A percentile compares a stretch with the other conserved stretches of the same genome.
phyloP scores from a whole-genome alignment of 2,888 invertebrate genomes.

The Heliconius erato region DNA sequence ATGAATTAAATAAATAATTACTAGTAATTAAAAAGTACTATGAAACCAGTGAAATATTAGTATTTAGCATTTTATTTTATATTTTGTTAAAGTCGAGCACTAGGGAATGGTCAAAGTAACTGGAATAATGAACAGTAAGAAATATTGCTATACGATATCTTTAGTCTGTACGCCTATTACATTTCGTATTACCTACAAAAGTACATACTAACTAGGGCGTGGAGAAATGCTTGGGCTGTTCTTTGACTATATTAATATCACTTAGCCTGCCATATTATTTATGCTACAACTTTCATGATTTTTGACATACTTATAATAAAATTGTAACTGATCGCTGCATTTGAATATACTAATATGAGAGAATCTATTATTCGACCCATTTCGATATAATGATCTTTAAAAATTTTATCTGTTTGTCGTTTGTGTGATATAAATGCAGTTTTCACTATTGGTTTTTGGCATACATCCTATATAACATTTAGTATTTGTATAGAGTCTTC shows the following conservation, averaged over 20 bases:
- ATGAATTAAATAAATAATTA: too few species aligned
- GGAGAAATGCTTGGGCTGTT: slow-evolving; percentile 62
- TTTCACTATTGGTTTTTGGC: too few species aligned
- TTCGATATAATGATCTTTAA: too few species aligned
- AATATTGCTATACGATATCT: slow-evolving; percentile 71
- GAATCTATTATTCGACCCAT: too few species aligned
- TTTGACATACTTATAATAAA: slow-evolving; percentile 8
- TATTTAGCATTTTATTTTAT: not conserved
- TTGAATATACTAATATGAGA: too few species aligned
- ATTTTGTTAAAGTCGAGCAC: not conserved
- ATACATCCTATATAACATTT: too few species aligned
- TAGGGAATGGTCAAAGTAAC: slow-evolving; percentile 2
- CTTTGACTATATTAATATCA: slow-evolving; percentile 44
- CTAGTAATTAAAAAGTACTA: too few species aligned
- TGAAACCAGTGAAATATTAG: too few species aligned
- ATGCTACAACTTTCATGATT: slow-evolving; percentile 17
- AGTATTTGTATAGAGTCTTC: too few species aligned
- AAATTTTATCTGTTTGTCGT: too few species aligned
- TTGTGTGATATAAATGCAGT: too few species aligned
- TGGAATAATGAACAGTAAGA: slow-evolving; percentile 62
- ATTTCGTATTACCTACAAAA: slow-evolving; percentile 68
- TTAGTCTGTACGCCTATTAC: slow-evolving; percentile 65
- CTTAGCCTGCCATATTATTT: slow-evolving; percentile 38
- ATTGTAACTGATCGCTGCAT: too few species aligned
- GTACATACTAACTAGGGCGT: slow-evolving; percentile 68